Evolutionary conservation across 2,888 invertebrate species (phyloP).

Genomic region (Cylindroiulus punctatus): DNA sequence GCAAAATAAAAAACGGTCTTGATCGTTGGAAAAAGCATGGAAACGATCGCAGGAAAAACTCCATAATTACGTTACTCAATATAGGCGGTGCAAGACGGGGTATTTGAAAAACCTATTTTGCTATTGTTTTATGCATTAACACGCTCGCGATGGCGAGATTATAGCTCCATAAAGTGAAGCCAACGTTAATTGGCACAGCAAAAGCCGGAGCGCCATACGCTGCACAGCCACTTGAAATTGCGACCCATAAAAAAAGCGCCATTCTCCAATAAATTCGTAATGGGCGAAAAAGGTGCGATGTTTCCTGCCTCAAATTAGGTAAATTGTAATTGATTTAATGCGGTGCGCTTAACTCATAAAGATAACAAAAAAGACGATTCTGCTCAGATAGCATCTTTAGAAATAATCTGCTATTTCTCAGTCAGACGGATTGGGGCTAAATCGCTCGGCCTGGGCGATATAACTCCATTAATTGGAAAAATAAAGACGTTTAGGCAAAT

Average conservation of each 20-base stretch:
- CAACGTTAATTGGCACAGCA: conserved; percentile 41
- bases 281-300: conserved; percentile 30
- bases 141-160: conserved; percentile 20
- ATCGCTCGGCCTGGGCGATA: background rate
- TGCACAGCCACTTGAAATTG: background rate
- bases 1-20: background rate
- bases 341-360: background rate
- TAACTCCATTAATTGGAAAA: background rate
- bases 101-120: conserved; percentile 50
- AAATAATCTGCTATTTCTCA: background rate
- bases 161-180: conserved; percentile 50
- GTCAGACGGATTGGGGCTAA: background rate
- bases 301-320: conserved; percentile 12
- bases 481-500: conserved; percentile 11
- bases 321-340: conserved; percentile 43
- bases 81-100: background rate
- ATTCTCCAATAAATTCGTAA: conserved; percentile 30
- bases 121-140: conserved; percentile 53
- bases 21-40: background rate
- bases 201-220: background rate
- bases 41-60: background rate
- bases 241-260: background rate
- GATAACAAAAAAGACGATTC: conserved; percentile 36
- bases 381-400: background rate
- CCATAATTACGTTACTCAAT: conserved; percentile 46